Evolutionary conservation across 2,888 invertebrate species (phyloP).

Genomic region (Rotaria macrura): DNA sequence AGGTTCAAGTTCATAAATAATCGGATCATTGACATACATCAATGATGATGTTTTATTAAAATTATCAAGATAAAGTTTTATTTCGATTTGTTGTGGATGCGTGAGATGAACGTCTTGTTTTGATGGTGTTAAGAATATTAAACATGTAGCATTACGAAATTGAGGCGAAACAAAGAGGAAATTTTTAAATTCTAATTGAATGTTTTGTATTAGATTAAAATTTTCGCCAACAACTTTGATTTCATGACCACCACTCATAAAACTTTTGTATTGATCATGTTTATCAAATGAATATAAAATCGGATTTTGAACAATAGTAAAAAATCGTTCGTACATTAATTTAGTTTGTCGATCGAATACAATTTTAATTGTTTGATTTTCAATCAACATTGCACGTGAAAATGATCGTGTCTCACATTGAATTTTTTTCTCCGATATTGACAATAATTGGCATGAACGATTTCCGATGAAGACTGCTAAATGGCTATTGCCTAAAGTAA

Average conservation of each 20-base stretch:
- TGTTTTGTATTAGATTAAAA: not conserved
- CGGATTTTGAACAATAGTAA: not conserved
- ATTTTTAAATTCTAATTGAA: conserved; percentile 1
- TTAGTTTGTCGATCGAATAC: not conserved
- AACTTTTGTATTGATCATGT: not conserved
- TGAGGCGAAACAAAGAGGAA: not conserved
- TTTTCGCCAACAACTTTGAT: not conserved
- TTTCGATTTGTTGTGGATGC: not conserved
- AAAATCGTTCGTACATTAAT: not conserved
- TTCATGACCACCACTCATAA: not conserved
- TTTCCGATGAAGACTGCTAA: not conserved
- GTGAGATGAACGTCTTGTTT: not conserved
- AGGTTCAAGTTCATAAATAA: not conserved
- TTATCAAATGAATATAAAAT: not conserved
- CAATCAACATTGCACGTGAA: not conserved
- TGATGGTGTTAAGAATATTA: conserved; percentile 5
- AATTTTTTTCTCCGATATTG: not conserved
- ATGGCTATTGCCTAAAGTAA: conserved; percentile 70
- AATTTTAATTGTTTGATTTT: not conserved
- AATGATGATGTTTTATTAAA: not conserved
- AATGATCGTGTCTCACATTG: not conserved
- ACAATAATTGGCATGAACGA: not conserved
- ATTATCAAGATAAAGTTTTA: not conserved
- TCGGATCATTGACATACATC: not conserved
- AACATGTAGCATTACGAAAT: not conserved